phyloP scores from a whole-genome alignment of 2,797 vertebrate species.

The Phataginus tricuspis region DNA sequence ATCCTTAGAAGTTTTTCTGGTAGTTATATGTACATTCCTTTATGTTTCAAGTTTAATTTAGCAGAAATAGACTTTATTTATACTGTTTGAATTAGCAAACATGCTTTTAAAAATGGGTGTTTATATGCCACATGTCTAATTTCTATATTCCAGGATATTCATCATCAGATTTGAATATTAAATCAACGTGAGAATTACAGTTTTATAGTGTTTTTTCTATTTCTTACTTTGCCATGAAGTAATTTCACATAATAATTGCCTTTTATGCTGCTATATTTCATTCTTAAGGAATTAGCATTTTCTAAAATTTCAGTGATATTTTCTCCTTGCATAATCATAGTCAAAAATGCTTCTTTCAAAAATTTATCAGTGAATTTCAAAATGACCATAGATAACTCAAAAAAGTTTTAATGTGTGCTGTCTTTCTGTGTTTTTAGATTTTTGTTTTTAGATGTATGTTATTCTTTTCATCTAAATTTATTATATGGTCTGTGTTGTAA shows the following conservation, averaged over 20 bases:
- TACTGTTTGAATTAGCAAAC: constrained; percentile 9
- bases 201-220: neutral
- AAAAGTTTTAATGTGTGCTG: neutral
- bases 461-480: constrained; percentile 22
- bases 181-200: constrained; percentile 13
- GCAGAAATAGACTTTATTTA: neutral
- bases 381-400: constrained; percentile 4
- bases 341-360: neutral
- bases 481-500: neutral
- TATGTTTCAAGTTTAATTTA: constrained; percentile 53
- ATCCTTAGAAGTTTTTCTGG: constrained; percentile 31
- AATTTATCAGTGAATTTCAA: constrained; percentile 38
- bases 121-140: neutral
- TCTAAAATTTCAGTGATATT: constrained; percentile 26
- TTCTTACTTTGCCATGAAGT: constrained; percentile 42
- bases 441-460: neutral
- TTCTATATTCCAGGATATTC: neutral
- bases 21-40: neutral
- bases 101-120: constrained; percentile 17
- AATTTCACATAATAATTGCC: neutral
- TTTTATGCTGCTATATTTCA: constrained; percentile 12
- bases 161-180: constrained; percentile 18
- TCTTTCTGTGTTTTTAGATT: constrained; percentile 14
- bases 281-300: neutral
- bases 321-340: constrained; percentile 18